Percentiles rank a stretch among this genome's conserved stretches.
Conservation (phyloP, 2,797 vertebrate species). For the Pipistrellus nathusii region DNA sequence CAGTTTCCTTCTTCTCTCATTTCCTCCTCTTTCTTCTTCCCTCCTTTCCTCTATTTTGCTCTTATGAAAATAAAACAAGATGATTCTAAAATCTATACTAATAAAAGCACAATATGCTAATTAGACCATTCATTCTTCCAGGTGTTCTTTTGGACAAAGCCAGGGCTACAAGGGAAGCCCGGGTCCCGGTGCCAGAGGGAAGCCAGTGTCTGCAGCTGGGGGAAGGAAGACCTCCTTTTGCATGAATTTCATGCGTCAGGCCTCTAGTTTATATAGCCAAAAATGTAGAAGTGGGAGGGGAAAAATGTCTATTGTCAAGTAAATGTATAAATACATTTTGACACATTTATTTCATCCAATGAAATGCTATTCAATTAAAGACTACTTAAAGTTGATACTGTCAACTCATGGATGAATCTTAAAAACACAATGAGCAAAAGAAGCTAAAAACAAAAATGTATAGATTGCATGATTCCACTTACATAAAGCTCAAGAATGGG, state of each 20-base stretch:
- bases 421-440: neutral
- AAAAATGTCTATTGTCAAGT: neutral
- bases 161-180: no score
- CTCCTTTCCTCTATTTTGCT: neutral
- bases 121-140: no score
- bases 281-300: neutral
- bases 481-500: neutral
- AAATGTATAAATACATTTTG: neutral
- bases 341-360: neutral
- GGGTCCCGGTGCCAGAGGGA: no score
- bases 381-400: neutral
- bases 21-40: neutral
- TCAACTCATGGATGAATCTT: neutral
- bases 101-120: neutral
- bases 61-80: neutral
- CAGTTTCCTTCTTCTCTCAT: neutral
- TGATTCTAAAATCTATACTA: neutral
- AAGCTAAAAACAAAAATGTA: neutral
- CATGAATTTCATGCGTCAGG: no score
- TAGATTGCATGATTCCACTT: neutral
- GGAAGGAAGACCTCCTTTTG: no score
- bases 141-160: no score
- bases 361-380: neutral
- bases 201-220: no score
- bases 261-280: neutral